Evolutionary conservation across 1,140 invertebrate genomes (phyloP), one percentile per base, ranked within the genome.

Genomic region (Monochamus saltuarius): DNA sequence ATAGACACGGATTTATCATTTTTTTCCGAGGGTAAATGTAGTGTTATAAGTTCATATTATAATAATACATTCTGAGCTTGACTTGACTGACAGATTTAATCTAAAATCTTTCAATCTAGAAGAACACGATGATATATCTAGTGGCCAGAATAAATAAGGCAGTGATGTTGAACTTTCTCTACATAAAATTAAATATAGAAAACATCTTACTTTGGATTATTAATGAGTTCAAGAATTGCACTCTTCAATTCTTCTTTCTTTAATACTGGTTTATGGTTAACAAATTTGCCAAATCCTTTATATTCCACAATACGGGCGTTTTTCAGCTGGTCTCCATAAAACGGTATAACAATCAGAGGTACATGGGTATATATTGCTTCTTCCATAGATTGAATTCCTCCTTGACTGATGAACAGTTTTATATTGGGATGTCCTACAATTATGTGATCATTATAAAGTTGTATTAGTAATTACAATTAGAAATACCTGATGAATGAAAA

Each of bases 351-450:
- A 8, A 85, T 60, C 19, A 85, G 63, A 0, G 84, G 84, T 6
- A 82, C 77, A 11, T 77, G 77, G 52, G 73, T 65, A 58, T 77
- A 74, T 0, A 80, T 69, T 1, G 79, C 71, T 68, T 84, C 82
- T 57, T 78, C 78, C 19, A 77, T 67, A 6, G 82, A 81, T 43
- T 82, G 77, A 14, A 78, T 65, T 6, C 82, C 82, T 51, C 80
- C 80, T 66, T 83, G 82, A 10, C 75, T 80, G 13, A 83, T 75
- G 61, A 83, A 83, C 1, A 69, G 10, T 59, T 72, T 73, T 3
- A 75, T 61, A 61, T 77, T 73, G 40, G 58, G 62, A 65, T 83
- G 80, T 7, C 62, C 78, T 79, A 40, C 16, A 64, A 61, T 35
- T 4, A 40, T 49, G 6, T 29, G n/a, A n/a, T n/a, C n/a, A n/a